Evolutionary conservation across 2,888 invertebrate species (phyloP), one percentile per base, ranked within the genome.

Genomic region (Cheilosia vernalis): DNA sequence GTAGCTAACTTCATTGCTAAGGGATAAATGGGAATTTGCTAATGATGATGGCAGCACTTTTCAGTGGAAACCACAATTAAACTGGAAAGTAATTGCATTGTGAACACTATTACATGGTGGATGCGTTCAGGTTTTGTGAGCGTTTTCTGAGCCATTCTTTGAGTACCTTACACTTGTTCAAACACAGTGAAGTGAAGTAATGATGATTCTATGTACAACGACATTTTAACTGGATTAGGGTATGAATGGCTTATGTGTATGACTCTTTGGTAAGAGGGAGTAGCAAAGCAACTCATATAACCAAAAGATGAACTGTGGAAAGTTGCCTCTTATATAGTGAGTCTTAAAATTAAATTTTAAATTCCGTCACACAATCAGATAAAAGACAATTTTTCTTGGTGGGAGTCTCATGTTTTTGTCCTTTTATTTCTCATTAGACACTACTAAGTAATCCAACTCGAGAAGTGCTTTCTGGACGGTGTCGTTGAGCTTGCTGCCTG

Each of bases 401-500:
- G n/a, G 2, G 10, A 33, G 10, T 33, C 33, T 2, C 10, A 10
- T 0, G 33, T 33, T 4, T 37, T 13, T 13, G 10, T 37, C 13
- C 13, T 37, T 37, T 58, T 58, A 58, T 58, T 9, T 40, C 19
- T 33, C 37, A 17, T 49, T 72, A 13, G 70, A 53, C 15, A 74
- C 64, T 24, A 74, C 69, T 4, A 84, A 27, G 24, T 63, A 67
- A 33, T 84, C 78, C 40, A 85, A 51, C 15, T 66, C 70, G 3
- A 44, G 69, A n/a, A 67, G 42, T 7, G 79, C 76, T 7, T 73
- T 86, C 15, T 63, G 56, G 4, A 87, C 55, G 76, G 87, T 63
- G 84, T 89, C 90, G 63, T 88, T 89, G 27, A 92, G 76, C 67
- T 91, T 91, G 19, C 81, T 88, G 10, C 92, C 92, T 0, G 90